phyloP scores from a whole-genome alignment of 2,113 vertebrate species.

The Bufo gargarizans region DNA sequence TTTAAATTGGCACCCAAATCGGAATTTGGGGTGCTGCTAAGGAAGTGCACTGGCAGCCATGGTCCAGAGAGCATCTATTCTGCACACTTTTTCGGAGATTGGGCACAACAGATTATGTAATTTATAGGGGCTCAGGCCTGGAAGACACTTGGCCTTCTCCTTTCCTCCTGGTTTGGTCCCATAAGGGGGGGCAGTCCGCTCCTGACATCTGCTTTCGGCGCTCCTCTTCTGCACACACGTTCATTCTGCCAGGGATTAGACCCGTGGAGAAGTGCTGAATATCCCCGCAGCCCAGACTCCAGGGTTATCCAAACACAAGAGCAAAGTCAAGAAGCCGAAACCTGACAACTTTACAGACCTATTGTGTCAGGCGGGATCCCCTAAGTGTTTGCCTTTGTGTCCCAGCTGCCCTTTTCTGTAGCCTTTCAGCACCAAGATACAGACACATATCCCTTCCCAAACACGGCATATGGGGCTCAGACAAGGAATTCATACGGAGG shows the following conservation, averaged over 20 bases:
- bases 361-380: conserved; percentile 43
- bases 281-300: background rate
- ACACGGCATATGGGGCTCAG: background rate
- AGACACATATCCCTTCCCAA: conserved; percentile 10
- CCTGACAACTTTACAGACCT: conserved; percentile 47
- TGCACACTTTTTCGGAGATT: too few species aligned
- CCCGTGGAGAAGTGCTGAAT: background rate
- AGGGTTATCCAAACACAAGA: conserved; percentile 32
- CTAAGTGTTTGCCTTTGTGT: conserved; percentile 64
- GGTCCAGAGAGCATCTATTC: too few species aligned
- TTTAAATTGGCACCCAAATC: too few species aligned
- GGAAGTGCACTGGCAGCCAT: too few species aligned
- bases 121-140: background rate
- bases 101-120: too few species aligned
- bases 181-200: too few species aligned
- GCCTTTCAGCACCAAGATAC: conserved; percentile 22
- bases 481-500: background rate
- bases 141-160: background rate
- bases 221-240: background rate
- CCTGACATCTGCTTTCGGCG: conserved; percentile 31
- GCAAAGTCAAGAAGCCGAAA: conserved; percentile 45
- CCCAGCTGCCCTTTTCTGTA: conserved; percentile 65
- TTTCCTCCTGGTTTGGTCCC: background rate
- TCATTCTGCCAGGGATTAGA: conserved; percentile 22
- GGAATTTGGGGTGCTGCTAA: too few species aligned